A percentile compares a stretch with the other conserved stretches of the same genome.
Evolutionary conservation across 2,888 invertebrate genomes (phyloP).

Genomic region (Anagyrus pseudococci): DNA sequence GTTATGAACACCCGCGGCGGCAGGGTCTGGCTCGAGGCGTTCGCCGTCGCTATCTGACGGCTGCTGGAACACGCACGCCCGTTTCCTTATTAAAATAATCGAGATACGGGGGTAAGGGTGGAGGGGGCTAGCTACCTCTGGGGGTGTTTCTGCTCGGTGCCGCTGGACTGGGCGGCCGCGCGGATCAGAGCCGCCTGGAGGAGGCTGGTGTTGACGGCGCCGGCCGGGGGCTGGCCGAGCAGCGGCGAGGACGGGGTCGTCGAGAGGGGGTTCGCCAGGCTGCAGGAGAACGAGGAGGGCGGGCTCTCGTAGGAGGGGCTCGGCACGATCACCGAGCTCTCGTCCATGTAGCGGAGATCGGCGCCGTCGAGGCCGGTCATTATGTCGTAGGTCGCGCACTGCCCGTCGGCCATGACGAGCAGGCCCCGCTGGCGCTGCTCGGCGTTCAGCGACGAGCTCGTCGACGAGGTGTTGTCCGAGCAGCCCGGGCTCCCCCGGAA

Average conservation of each 20-base stretch:
- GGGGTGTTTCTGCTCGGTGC: neutral
- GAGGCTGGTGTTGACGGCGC: slow-evolving; percentile 70
- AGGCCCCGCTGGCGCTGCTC: slow-evolving; percentile 4
- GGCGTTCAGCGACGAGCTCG: slow-evolving; percentile 40
- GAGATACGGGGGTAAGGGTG: no score
- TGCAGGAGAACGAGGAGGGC: slow-evolving; percentile 67
- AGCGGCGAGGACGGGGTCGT: slow-evolving; percentile 71
- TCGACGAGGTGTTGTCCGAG: slow-evolving; percentile 63
- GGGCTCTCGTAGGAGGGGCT: slow-evolving; percentile 82
- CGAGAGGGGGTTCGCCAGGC: slow-evolving; percentile 60
- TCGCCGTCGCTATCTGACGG: slow-evolving; percentile 22
- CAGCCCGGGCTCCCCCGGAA: slow-evolving; percentile 70
- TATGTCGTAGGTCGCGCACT: slow-evolving; percentile 75
- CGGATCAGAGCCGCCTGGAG: slow-evolving; percentile 77
- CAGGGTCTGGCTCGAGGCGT: slow-evolving; percentile 58
- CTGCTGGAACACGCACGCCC: neutral
- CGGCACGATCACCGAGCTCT: slow-evolving; percentile 83
- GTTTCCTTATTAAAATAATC: no score
- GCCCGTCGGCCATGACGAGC: slow-evolving; percentile 46
- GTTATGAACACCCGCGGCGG: slow-evolving; percentile 59
- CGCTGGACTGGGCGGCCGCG: slow-evolving; percentile 66
- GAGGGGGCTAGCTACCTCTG: no score
- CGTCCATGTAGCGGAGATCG: slow-evolving; percentile 91
- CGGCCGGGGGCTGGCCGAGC: slow-evolving; percentile 61
- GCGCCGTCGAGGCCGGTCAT: slow-evolving; percentile 82